A percentile compares a stretch with the other conserved stretches of the same genome.
These are phyloP conservation scores for Plagodis pulveraria DNA, from an alignment of 2,888 invertebrate species.

Conservation along the genomic window DNA sequence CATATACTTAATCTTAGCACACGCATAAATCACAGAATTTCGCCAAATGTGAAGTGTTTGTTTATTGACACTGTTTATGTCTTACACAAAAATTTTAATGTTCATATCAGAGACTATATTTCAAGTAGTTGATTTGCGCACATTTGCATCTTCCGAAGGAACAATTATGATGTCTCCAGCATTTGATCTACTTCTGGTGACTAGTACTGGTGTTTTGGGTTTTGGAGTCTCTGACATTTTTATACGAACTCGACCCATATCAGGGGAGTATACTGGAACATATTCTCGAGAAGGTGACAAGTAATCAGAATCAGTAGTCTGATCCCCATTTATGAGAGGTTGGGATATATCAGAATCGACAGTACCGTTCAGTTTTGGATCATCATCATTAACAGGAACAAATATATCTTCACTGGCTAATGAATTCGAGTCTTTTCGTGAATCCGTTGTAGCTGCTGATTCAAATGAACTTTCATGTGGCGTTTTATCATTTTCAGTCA, in stretches of 20 bases:
- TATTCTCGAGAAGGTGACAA: slow-evolving; percentile 77
- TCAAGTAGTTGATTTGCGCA: slow-evolving; percentile 78
- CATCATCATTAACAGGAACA: slow-evolving; percentile 76
- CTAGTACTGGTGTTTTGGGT: slow-evolving; percentile 92
- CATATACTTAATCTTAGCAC: slow-evolving; percentile 59
- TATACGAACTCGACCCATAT: slow-evolving; percentile 91
- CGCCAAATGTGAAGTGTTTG: slow-evolving; percentile 81
- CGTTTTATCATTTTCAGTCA: slow-evolving; percentile 56
- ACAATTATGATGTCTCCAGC: slow-evolving; percentile 92
- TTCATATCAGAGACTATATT: slow-evolving; percentile 55
- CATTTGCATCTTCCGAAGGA: slow-evolving; percentile 72
- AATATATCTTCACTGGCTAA: slow-evolving; percentile 80
- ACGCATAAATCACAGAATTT: slow-evolving; percentile 78
- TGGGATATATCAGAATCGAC: slow-evolving; percentile 79
- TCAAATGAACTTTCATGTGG: slow-evolving; percentile 73
- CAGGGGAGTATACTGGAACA: slow-evolving; percentile 86
- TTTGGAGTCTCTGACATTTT: slow-evolving; percentile 91
- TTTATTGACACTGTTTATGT: slow-evolving; percentile 66
- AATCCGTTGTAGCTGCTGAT: slow-evolving; percentile 73
- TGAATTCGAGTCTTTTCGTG: slow-evolving; percentile 77
- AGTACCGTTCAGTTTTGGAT: slow-evolving; percentile 75
- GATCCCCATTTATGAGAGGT: slow-evolving; percentile 78
- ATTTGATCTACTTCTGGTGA: slow-evolving; percentile 90
- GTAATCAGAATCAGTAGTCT: slow-evolving; percentile 69
- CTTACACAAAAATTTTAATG: slow-evolving; percentile 65